Conservation (phyloP, 2,113 vertebrate species). For the Hylia prasina region DNA sequence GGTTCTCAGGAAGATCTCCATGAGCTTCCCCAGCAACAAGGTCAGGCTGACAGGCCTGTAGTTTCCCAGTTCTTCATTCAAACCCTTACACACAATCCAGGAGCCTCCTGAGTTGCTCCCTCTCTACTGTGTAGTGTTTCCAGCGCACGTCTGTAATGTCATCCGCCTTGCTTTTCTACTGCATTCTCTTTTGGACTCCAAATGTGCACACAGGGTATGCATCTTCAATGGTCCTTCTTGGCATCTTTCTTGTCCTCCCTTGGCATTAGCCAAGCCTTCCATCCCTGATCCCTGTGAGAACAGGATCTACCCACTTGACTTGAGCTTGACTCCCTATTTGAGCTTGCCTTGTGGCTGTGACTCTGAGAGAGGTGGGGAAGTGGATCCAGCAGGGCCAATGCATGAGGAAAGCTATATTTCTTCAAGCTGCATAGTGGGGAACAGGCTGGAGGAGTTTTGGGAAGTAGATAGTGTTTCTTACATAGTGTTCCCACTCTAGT, state of each 20-base stretch:
- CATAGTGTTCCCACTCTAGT: not conserved
- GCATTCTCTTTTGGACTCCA: not conserved
- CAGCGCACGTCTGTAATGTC: not conserved
- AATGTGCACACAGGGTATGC: accelerated
- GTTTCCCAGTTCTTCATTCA: not conserved
- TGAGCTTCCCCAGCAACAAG: not conserved
- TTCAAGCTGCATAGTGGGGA: not conserved
- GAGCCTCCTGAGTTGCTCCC: not conserved
- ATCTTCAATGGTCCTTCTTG: not conserved
- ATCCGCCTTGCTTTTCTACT: not conserved
- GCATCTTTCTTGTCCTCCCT: not conserved
- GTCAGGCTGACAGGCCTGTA: not conserved
- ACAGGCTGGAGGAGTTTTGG: not conserved
- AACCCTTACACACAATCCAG: not conserved
- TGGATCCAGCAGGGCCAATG: not conserved
- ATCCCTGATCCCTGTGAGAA: not conserved
- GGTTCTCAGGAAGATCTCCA: not conserved
- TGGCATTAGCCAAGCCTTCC: not conserved
- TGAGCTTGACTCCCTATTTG: too few relatives aligned
- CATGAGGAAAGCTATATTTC: not conserved
- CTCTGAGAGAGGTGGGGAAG: accelerated
- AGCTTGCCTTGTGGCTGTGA: not conserved
- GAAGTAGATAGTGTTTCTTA: not conserved
- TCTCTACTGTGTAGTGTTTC: not conserved
- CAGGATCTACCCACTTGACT: not conserved